Conservation (phyloP, 2,113 vertebrate genomes). For the Cryptotis parvus region DNA sequence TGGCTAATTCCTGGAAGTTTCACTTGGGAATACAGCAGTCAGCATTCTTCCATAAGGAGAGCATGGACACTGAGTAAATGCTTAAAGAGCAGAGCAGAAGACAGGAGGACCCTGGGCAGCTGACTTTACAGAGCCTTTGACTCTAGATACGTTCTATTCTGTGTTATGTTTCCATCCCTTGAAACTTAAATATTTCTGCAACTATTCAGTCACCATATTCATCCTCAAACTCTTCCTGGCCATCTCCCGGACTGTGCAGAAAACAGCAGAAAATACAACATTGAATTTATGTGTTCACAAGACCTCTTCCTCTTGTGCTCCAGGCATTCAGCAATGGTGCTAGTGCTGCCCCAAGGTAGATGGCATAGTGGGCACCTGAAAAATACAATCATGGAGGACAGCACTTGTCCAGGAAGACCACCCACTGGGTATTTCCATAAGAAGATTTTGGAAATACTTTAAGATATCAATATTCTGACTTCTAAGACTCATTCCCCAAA, state of each 20-base stretch:
- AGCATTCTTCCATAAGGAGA: background rate
- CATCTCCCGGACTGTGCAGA: background rate
- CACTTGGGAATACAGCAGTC: background rate
- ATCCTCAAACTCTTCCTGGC: background rate
- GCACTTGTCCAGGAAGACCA: background rate
- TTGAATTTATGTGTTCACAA: background rate
- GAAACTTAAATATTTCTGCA: background rate
- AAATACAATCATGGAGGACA: background rate
- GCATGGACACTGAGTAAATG: background rate
- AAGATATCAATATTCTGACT: background rate
- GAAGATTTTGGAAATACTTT: background rate
- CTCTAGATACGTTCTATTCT: fast-evolving
- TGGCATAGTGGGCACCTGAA: background rate
- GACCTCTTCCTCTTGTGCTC: background rate
- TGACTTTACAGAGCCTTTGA: background rate
- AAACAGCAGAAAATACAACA: background rate
- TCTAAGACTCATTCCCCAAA: background rate
- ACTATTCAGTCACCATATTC: background rate
- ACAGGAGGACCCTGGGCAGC: fast-evolving
- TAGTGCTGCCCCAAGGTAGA: background rate
- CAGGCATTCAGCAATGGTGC: too few relatives aligned
- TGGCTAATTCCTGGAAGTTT: background rate
- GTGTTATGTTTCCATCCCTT: background rate
- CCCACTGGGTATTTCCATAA: background rate
- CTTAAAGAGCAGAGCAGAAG: background rate